Evolutionary conservation across 2,888 invertebrate species (phyloP).

Genomic region (Gari tellinella): DNA sequence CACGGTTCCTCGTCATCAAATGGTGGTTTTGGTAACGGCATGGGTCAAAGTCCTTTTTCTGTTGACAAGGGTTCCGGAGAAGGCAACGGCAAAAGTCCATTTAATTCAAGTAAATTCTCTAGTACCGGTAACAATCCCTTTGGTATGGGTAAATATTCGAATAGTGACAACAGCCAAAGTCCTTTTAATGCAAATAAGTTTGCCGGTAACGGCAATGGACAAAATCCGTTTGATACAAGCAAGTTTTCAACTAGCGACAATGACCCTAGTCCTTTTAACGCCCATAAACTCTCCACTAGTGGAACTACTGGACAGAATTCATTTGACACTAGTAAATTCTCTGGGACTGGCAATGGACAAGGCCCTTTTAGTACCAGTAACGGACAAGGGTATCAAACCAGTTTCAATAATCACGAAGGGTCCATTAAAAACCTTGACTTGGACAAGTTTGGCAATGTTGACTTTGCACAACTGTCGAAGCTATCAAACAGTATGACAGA

Average conservation of each 20-base stretch:
- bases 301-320: no score
- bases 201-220: conserved; percentile 6
- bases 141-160: conserved; percentile 13
- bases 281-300: no score
- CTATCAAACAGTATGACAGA: conserved; percentile 16
- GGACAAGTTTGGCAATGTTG: conserved; percentile 41
- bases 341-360: conserved; percentile 3
- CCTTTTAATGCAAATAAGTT: neutral
- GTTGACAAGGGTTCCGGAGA: neutral
- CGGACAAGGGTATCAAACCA: neutral
- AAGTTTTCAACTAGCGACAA: conserved; percentile 9
- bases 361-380: neutral
- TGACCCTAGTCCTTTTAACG: no score
- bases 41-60: no score
- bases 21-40: no score
- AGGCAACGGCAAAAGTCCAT: neutral
- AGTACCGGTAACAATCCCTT: neutral
- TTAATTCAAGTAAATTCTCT: neutral
- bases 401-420: neutral
- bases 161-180: conserved; percentile 20
- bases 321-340: neutral
- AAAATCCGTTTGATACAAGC: conserved; percentile 37
- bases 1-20: no score
- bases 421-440: conserved; percentile 11
- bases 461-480: conserved; percentile 37